Base-by-base conservation (phyloP, 1,140 invertebrate genomes). In the Microplitis demolitor region DNA sequence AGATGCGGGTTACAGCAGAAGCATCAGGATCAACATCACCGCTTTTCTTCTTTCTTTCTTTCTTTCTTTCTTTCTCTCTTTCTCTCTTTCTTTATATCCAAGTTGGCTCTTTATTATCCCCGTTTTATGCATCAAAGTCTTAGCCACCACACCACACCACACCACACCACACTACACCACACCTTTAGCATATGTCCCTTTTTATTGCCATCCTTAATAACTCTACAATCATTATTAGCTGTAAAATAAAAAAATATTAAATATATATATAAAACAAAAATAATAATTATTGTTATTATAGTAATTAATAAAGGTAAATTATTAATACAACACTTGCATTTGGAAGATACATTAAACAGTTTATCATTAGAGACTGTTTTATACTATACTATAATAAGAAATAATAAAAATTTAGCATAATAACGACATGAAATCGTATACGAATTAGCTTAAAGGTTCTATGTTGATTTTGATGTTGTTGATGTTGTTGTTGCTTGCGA, bases 121-220 rank as follows among this genome's bases (percentile, higher is more conserved):
- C 64, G 53, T 69, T 71, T 74, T 71, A 74, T 74, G 73, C 73
- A 74, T 74, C 69, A 69, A 74, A 74, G 71, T 74, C 73, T 70
- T 62, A 61, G 73, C 69, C 69, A 74, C 63, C 54, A 68, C 69
- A 45, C 60, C 54, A 64, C 33, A n/a, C n/a, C n/a, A n/a, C 2
- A 24, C 24, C 24, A 24, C 24, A 24, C 24, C 2, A 24, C 24
- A 24, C 24, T 2, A 24, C 24, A 24, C 24, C 24, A 24, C 35
- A 71, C 45, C 72, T 16, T 69, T 69, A 53, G 64, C 24, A 68
- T 71, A 51, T 35, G 24, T 34, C 1, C 37, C 9, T 53, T 64
- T 39, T 51, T 51, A 50, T 51, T 35, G 24, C 63, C 13, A 64
- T 56, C 37, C 62, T 66, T 66, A 71, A 66, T 71, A 64, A 54